phyloP scores from a whole-genome alignment of 2,113 vertebrate genomes.

The Paradoxurus hermaphroditus region DNA sequence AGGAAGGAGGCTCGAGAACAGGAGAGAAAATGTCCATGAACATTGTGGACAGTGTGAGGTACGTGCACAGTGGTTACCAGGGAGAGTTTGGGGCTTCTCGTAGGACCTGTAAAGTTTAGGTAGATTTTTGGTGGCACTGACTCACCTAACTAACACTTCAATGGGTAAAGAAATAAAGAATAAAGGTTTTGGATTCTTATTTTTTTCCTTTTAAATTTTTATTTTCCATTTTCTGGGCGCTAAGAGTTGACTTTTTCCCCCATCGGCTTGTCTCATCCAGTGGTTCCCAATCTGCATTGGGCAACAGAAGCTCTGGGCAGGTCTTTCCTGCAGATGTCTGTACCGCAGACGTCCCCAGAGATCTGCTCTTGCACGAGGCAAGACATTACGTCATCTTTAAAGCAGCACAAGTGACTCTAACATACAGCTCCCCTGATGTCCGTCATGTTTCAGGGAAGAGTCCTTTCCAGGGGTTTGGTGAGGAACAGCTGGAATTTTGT shows the following conservation, averaged over 20 bases:
- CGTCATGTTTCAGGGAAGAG: not conserved
- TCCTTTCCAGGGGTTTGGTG: not conserved
- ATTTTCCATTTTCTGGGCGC: not conserved
- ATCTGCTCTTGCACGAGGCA: not conserved
- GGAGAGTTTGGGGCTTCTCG: not conserved
- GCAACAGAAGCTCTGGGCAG: not conserved
- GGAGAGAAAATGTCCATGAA: not conserved
- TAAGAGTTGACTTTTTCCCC: not conserved
- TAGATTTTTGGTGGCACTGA: not conserved
- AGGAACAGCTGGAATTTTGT: not conserved
- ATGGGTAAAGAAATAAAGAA: not conserved
- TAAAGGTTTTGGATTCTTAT: not conserved
- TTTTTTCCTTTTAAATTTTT: not conserved
- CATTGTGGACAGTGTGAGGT: no score
- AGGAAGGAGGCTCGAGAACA: not conserved
- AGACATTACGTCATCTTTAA: not conserved
- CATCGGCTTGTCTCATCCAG: not conserved
- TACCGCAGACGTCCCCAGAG: not conserved
- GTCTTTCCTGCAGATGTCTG: not conserved
- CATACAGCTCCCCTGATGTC: no score
- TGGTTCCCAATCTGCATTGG: not conserved
- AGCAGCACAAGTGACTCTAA: not conserved
- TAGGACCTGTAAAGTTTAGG: not conserved
- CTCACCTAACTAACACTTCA: not conserved
- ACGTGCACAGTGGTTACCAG: not conserved